Conservation (phyloP, 2,888 invertebrate species). For the Fragum fragum region DNA sequence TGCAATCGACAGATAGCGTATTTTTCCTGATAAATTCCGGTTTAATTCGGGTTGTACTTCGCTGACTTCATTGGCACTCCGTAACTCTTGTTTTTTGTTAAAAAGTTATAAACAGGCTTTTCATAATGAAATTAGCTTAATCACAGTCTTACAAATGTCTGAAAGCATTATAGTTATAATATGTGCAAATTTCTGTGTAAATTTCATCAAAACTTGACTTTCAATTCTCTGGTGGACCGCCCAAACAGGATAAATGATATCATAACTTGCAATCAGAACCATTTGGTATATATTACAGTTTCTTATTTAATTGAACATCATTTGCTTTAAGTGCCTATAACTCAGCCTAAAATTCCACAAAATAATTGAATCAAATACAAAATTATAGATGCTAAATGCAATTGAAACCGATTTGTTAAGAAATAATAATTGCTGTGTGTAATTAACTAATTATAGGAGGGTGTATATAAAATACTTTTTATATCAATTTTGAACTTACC, state of each 20-base stretch:
- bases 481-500: not conserved
- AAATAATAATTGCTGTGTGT: conserved; percentile 6
- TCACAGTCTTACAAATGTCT: too few relatives aligned
- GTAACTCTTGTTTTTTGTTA: too few relatives aligned
- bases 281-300: conserved; percentile 22
- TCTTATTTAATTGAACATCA: conserved; percentile 8
- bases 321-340: conserved; percentile 13
- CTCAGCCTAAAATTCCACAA: conserved; percentile 11
- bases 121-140: too few relatives aligned
- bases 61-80: too few relatives aligned
- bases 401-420: conserved; percentile 19
- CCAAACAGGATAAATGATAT: not conserved
- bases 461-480: conserved; percentile 8
- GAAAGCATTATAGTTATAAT: too few relatives aligned
- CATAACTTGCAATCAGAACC: not conserved
- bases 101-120: too few relatives aligned
- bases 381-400: conserved; percentile 18
- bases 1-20: too few relatives aligned
- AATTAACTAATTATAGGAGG: conserved; percentile 12
- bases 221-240: not conserved
- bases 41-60: too few relatives aligned
- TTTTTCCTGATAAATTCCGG: too few relatives aligned
- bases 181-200: too few relatives aligned
- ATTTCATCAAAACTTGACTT: not conserved
- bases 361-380: conserved; percentile 20